Evolutionary conservation across 1,140 invertebrate species (phyloP).

Genomic region (Platyscapa corneri): DNA sequence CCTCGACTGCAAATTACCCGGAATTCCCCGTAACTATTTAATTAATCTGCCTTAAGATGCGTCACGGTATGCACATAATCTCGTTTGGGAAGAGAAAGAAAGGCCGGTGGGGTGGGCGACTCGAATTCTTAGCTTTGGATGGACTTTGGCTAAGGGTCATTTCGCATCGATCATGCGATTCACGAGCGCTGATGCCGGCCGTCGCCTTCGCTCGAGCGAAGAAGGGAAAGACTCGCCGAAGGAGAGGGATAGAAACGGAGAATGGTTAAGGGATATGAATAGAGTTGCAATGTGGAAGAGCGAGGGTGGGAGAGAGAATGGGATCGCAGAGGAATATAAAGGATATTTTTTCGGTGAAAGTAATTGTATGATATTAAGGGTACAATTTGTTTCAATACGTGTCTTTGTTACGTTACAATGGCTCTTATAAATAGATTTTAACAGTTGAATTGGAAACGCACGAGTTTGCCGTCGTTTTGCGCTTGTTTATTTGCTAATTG

Average conservation of each 20-base stretch:
- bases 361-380: conserved; percentile 46
- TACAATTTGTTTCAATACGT: conserved; percentile 48
- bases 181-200: conserved; percentile 15
- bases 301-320: conserved; percentile 18
- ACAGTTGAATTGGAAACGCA: conserved; percentile 28
- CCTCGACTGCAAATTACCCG: neutral
- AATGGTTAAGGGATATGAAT: conserved; percentile 42
- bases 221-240: neutral
- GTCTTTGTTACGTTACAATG: conserved; percentile 42
- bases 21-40: conserved; percentile 11
- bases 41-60: conserved; percentile 17
- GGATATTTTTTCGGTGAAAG: conserved; percentile 43
- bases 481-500: conserved; percentile 44
- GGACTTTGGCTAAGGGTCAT: conserved; percentile 45
- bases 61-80: conserved; percentile 16
- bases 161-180: conserved; percentile 51
- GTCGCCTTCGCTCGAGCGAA: neutral
- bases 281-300: conserved; percentile 37
- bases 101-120: neutral
- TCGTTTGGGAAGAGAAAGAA: conserved; percentile 1
- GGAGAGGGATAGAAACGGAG: neutral
- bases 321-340: conserved; percentile 26
- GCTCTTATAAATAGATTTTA: conserved; percentile 22
- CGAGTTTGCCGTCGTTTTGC: neutral
- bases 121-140: conserved; percentile 18